These are phyloP conservation scores for Tachystola acroxantha DNA, from an alignment of 2,888 invertebrate species.

Conservation along the genomic window DNA sequence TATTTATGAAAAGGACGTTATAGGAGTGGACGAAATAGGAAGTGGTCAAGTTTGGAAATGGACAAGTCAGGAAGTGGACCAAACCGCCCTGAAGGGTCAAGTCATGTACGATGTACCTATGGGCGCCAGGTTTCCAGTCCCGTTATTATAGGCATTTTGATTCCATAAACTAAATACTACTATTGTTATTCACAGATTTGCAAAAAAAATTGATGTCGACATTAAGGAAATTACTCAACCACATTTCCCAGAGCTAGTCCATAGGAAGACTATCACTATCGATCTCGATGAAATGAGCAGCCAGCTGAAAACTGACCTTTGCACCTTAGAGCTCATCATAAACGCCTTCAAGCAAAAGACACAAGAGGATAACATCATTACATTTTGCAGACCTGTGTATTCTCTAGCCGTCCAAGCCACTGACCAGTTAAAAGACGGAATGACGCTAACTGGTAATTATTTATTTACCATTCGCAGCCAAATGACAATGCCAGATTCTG, in stretches of 20 bases:
- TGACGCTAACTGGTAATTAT: conserved; percentile 79
- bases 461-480: too few species aligned
- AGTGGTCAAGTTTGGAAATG: too few species aligned
- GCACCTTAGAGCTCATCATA: conserved; percentile 83
- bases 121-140: too few species aligned
- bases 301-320: conserved; percentile 78
- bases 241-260: conserved; percentile 50
- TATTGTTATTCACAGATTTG: conserved; percentile 53
- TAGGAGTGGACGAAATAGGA: too few species aligned
- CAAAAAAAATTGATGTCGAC: conserved; percentile 60
- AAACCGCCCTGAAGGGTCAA: too few species aligned
- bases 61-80: too few species aligned
- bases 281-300: conserved; percentile 36
- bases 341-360: conserved; percentile 84
- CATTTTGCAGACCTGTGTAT: conserved; percentile 85
- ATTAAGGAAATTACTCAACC: conserved; percentile 58
- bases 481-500: too few species aligned
- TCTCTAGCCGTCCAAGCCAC: conserved; percentile 83
- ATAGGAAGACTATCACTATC: conserved; percentile 35
- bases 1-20: too few species aligned
- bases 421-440: conserved; percentile 80
- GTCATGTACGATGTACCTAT: too few species aligned
- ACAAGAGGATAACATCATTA: conserved; percentile 85
- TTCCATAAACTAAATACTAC: too few species aligned
- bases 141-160: too few species aligned